Conservation (phyloP, 1,140 invertebrate genomes). For the Cotesia vestalis region DNA sequence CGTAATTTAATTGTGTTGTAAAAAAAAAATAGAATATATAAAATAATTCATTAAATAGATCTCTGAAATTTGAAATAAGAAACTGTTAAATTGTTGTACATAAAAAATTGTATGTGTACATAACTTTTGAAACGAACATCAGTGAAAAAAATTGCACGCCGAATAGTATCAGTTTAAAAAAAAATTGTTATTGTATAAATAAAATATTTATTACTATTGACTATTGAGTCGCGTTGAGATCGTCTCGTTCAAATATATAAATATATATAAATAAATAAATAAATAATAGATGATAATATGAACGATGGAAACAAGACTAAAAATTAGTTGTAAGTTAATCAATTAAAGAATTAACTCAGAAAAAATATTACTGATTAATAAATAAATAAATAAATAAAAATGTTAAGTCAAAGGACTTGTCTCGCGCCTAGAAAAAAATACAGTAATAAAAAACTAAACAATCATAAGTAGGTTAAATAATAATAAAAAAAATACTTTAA, state of each 20-base stretch:
- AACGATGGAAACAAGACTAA: constrained; percentile 28
- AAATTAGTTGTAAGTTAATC: constrained; percentile 32
- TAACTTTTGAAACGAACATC: neutral
- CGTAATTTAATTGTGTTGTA: no score
- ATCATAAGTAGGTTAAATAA: constrained; percentile 14
- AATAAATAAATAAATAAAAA: neutral
- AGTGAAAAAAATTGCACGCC: constrained; percentile 1
- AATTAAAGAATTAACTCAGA: neutral
- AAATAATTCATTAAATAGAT: no score
- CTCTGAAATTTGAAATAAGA: no score
- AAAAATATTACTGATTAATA: neutral
- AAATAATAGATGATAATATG: constrained; percentile 13
- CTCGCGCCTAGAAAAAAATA: constrained; percentile 7
- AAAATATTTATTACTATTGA: neutral
- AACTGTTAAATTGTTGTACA: neutral
- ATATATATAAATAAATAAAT: constrained; percentile 16
- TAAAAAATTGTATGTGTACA: neutral
- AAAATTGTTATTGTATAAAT: no score
- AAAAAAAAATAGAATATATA: no score
- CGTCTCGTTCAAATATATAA: constrained; percentile 13
- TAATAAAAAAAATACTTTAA: neutral
- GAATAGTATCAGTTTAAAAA: neutral
- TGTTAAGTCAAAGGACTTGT: neutral
- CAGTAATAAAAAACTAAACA: constrained; percentile 15
- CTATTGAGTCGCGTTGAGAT: constrained; percentile 10